phyloP scores from a whole-genome alignment of 2,888 invertebrate species.

The Hartigia nigra region DNA sequence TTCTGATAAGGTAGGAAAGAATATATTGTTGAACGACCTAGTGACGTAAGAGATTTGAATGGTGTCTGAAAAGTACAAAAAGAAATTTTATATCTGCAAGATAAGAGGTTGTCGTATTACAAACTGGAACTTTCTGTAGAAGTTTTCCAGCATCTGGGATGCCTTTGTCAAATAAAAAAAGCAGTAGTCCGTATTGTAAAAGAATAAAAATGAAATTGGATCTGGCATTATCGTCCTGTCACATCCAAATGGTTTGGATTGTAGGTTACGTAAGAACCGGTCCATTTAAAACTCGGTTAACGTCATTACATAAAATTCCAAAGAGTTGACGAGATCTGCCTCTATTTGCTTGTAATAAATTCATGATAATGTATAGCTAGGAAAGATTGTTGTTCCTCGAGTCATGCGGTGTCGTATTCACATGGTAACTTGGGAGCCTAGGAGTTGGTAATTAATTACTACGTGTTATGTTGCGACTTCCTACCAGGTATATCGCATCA shows the following conservation, averaged over 20 bases:
- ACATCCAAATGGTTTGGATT: not conserved
- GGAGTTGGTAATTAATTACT: not conserved
- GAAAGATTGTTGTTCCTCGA: not conserved
- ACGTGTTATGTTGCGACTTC: not conserved
- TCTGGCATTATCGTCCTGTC: not conserved
- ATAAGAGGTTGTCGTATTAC: not conserved
- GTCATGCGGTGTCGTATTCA: not conserved
- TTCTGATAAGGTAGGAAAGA: conserved; percentile 86
- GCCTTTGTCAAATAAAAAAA: not conserved
- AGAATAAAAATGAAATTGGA: not conserved
- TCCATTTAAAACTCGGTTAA: not conserved
- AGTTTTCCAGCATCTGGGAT: not conserved
- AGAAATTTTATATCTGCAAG: not conserved
- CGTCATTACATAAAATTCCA: not conserved
- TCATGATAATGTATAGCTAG: not conserved
- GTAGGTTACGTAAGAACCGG: not conserved
- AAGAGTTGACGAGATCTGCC: not conserved
- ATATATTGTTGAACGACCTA: conserved; percentile 5
- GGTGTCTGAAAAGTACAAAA: not conserved
- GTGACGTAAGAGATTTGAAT: not conserved
- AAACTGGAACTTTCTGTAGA: not conserved
- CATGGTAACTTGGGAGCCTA: not conserved
- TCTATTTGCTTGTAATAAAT: not conserved
- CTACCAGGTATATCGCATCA: not conserved
- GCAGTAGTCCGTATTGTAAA: not conserved